Base-by-base conservation (phyloP, 2,113 vertebrate species). In the Dipodomys stephensi region DNA sequence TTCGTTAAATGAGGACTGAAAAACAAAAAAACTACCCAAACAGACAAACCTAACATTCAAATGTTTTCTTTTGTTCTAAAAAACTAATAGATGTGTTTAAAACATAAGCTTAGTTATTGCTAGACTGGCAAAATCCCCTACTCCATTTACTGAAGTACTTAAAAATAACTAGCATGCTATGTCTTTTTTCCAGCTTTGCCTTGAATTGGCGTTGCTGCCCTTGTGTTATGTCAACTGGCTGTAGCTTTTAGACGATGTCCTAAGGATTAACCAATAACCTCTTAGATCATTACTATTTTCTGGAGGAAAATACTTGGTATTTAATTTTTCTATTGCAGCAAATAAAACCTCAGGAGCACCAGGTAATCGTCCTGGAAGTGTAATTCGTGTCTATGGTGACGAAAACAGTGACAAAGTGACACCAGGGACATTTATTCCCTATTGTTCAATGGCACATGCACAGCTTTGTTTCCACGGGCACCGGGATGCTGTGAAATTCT, bases 401-500 rank as follows among this genome's bases (percentile, higher is more conserved):
- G 99, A 99, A 94, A 99, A 98, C 97, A 98, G 99, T 0, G 99
- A 99, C 98, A 99, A 99, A 97, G 99, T 99, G 95, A 99, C 99
- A 0, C 98, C 99, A 0, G 99, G 99, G 86, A 99, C 99, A 0
- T 99, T 99, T 44, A 98, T 99, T 27, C 99, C 99, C 0, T 99
- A 99, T 93, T 99, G 99, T 90, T 99, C 99, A 35, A 99, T 99
- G 99, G 99, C 99, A 53, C 99, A 99, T 0, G 99, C 99, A 0
- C 99, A 99, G 96, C 99, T 99, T 84, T 99, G 99, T 97, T 99
- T 99, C 98, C 99, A 99, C 0, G 99, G 99, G 22, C 99, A 99
- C 98, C 97, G 99, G 13, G 99, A 99, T 65, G 99, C 99, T 7
- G 99, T 99, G 19, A 99, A 99, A 92, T 99, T 99, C 98, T 99